Evolutionary conservation across 1,140 invertebrate genomes (phyloP), one percentile per base, ranked within the genome.

Genomic region (Drosophila trapezifrons): DNA sequence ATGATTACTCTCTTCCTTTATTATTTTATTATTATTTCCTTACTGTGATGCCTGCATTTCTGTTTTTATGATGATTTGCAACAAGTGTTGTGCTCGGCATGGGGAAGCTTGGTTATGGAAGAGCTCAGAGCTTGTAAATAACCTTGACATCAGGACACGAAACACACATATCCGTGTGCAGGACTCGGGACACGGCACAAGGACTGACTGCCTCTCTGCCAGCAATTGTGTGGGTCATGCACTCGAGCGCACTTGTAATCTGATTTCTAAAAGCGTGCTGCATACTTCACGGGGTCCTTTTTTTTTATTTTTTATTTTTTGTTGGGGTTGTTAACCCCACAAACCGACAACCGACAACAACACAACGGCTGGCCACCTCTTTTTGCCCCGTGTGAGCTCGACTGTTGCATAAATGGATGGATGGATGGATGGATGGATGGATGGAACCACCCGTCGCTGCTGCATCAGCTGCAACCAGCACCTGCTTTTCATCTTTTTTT

Each of bases 261-360:
- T 52, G 83, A 87, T 86, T 87, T 74, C 83, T 73, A 54, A 77
- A 86, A 83, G 83, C 76, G 79, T 73, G 76, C 72, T 86, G 82
- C 82, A 76, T 86, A 72, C 82, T 82, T 77, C 79, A 73, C 57
- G 81, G 59, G 59, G 78, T 63, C 66, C 58, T 46, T 29, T 46
- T 70, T 42, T 51, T 35, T n/a, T 29, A 12, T 65, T 49, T 29
- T 8, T 66, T 58, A 0, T 47, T 22, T 20, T 13, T 63, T 18
- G 37, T 46, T 29, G 83, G 60, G 83, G 83, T 87, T 89, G 84
- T 89, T 87, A 73, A 87, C 83, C 83, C 76, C 25, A 60, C 35
- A 40, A 45, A 29, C 59, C 47, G 32, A n/a, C 10, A 51, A 62
- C 45, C 29, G 5, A 71, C 43, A 47, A 43, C 9, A 40, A 62